Evolutionary conservation across 2,888 invertebrate genomes (phyloP), one percentile per base, ranked within the genome.

Genomic region (Hydroisotoma schaefferi): DNA sequence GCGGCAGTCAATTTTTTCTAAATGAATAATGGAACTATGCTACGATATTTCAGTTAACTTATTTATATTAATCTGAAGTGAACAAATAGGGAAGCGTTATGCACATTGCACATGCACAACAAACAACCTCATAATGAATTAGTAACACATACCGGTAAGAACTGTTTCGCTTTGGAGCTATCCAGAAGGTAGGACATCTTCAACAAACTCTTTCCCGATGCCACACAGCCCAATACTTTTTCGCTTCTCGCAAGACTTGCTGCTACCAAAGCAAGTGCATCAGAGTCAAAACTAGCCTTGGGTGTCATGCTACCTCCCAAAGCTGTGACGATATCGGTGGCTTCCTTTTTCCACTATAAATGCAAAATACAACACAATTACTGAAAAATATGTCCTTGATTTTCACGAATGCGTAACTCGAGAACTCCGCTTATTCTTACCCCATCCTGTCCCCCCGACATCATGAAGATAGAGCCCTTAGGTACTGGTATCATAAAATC

Each of bases 171-270:
- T 26, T 81, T 79, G 8, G 82, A 77, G 57, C 87, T 88, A 47
- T 86, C 81, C 4, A 84, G 82, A 1, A 94, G 77, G 74, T 91
- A 95, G 0, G 84, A 83, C 1, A 85, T 82, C 73, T 90, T 88
- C n/a, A 94, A 77, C 12, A 94, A 83, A 8, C 43, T 54, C 44
- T 67, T 69, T 20, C 95, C 94, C 0, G 88, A 83, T 0, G 94
- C 93, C 62, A 95, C 84, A 60, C 87, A 86, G 0, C 88, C 86
- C 26, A 95, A 79, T 78, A 89, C 84, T 79, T 94, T 94, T 80
- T 94, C 94, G 75, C 90, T 93, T 59, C 92, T 83, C 8, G 83
- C 81, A 0, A 87, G 85, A 5, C 71, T 73, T 46, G 85, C 81
- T 70, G 89, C 87, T 28, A 94, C 78, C 23, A 94, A 78, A 75